These are phyloP conservation scores for Drosophila tanythrix DNA, from an alignment of 2,888 invertebrate genomes.

Conservation along the genomic window DNA sequence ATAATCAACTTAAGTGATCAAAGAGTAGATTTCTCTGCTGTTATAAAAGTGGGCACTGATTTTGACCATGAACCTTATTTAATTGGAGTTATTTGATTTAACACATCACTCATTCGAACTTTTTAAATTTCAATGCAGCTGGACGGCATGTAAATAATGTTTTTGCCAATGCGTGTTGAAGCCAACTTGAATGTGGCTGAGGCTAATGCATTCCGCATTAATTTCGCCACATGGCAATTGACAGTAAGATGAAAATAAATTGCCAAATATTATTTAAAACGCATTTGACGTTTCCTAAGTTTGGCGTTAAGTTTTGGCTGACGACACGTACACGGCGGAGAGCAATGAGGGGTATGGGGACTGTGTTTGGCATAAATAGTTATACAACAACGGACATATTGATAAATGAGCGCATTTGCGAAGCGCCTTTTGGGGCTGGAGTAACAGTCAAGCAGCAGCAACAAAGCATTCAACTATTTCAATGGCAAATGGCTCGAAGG, in stretches of 20 bases:
- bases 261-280: constrained; percentile 74
- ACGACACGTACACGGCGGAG: constrained; percentile 40
- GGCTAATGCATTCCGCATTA: constrained; percentile 75
- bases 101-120: constrained; percentile 48
- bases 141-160: constrained; percentile 21
- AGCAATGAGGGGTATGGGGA: not conserved
- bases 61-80: constrained; percentile 37
- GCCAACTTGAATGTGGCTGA: constrained; percentile 51
- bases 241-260: constrained; percentile 73
- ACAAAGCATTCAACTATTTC: constrained; percentile 65
- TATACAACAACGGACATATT: constrained; percentile 82
- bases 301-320: constrained; percentile 50
- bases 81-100: constrained; percentile 29
- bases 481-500: constrained; percentile 64
- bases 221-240: constrained; percentile 57
- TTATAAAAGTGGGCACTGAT: constrained; percentile 40
- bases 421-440: constrained; percentile 44
- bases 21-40: constrained; percentile 36
- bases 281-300: constrained; percentile 73
- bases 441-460: constrained; percentile 29
- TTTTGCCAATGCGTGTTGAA: constrained; percentile 8
- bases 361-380: constrained; percentile 73
- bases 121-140: constrained; percentile 27
- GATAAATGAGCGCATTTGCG: constrained; percentile 81
- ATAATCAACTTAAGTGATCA: constrained; percentile 63